These are phyloP conservation scores for Brachypteracias leptosomus DNA, from an alignment of 2,113 vertebrate genomes.

Conservation along the genomic window DNA sequence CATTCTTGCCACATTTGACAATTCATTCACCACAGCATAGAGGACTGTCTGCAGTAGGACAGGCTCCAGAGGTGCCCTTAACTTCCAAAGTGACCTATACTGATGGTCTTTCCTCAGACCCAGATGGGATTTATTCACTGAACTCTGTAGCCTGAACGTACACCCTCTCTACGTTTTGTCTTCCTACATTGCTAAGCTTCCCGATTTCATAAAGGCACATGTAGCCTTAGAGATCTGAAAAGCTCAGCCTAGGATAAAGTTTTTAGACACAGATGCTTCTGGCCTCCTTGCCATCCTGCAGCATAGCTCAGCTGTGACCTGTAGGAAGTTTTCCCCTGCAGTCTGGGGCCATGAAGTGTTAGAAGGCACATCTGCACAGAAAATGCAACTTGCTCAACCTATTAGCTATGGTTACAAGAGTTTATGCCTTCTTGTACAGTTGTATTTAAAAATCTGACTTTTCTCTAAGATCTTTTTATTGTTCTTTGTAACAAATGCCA, in stretches of 20 bases:
- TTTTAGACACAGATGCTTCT: rapidly evolving
- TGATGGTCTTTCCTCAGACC: neutral
- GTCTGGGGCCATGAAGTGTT: neutral
- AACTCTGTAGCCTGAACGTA: neutral
- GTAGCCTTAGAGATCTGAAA: neutral
- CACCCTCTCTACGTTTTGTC: neutral
- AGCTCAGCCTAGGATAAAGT: neutral
- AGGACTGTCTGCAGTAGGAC: neutral
- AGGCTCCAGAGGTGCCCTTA: neutral
- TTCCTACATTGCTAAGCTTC: neutral
- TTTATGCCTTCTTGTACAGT: neutral
- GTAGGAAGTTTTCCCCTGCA: neutral
- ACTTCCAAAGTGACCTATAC: neutral
- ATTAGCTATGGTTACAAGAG: neutral
- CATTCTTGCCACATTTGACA: neutral
- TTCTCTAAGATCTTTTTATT: neutral
- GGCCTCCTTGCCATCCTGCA: neutral
- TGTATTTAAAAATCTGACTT: neutral
- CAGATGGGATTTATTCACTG: neutral
- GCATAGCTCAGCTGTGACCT: neutral
- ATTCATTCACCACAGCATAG: neutral
- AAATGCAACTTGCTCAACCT: neutral
- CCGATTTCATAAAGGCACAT: neutral
- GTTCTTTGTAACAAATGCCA: neutral
- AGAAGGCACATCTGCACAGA: neutral